Conservation (phyloP, 2,888 invertebrate species). For the Vanessa cardui region DNA sequence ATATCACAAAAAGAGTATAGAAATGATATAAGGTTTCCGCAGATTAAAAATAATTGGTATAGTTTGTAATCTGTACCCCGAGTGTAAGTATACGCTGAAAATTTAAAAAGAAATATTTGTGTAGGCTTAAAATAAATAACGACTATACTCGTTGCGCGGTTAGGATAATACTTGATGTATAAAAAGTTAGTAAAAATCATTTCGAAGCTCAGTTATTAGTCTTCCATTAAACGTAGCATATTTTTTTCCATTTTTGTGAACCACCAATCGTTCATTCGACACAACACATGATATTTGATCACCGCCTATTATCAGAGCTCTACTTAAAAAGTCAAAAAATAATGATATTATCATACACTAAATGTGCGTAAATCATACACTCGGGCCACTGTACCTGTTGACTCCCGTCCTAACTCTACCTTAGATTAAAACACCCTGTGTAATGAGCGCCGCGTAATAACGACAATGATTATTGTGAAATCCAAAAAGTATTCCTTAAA, state of each 20-base stretch:
- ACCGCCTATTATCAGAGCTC: too few species aligned
- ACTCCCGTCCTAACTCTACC: constrained; percentile 71
- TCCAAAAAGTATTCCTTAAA: constrained; percentile 27
- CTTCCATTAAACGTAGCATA: too few species aligned
- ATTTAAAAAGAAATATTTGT: neutral
- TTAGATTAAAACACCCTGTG: constrained; percentile 81
- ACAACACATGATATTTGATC: too few species aligned
- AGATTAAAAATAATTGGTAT: neutral
- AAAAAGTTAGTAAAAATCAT: too few species aligned
- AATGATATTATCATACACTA: too few species aligned
- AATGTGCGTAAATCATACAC: constrained; percentile 4
- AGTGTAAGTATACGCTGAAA: constrained; percentile 3
- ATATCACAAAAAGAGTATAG: neutral
- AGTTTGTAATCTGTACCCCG: constrained; percentile 3
- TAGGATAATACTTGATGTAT: too few species aligned
- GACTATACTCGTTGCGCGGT: too few species aligned
- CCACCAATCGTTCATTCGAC: too few species aligned
- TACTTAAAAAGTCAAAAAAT: too few species aligned
- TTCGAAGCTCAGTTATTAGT: too few species aligned
- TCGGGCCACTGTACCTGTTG: constrained; percentile 39
- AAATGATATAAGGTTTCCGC: neutral
- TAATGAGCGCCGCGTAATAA: constrained; percentile 55
- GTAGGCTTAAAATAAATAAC: too few species aligned
- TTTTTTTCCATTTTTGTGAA: too few species aligned
- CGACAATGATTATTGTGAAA: constrained; percentile 39